A percentile compares a stretch with the other conserved stretches of the same genome.
phyloP scores from a whole-genome alignment of 2,888 invertebrate species.

The Drosophila merina region DNA sequence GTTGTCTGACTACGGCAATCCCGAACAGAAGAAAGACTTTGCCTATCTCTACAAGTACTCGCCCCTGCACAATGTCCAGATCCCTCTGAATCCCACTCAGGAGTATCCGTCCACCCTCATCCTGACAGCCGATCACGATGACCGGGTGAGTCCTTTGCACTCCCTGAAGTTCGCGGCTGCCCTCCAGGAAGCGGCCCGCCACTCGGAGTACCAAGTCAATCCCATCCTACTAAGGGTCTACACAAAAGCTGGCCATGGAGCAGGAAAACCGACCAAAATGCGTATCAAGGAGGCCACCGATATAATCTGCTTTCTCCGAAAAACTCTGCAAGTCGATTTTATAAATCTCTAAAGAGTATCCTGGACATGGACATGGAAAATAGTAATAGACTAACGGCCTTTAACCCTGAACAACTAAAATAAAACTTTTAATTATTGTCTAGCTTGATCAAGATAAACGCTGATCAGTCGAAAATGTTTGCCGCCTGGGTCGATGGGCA shows the following conservation, averaged over 20 bases:
- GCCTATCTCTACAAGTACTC: slow-evolving; percentile 93
- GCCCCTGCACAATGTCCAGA: slow-evolving; percentile 95
- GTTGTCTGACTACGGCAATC: slow-evolving; percentile 97
- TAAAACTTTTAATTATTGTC: not conserved
- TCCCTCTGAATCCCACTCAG: slow-evolving; percentile 85
- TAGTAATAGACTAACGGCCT: too few species aligned
- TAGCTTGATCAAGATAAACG: not conserved
- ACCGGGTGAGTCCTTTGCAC: slow-evolving; percentile 98
- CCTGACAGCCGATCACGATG: slow-evolving; percentile 99
- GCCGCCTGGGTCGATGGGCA: not conserved
- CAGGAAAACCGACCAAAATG: slow-evolving; percentile 98
- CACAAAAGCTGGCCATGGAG: slow-evolving; percentile 98
- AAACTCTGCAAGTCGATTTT: slow-evolving; percentile 79
- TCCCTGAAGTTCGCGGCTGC: slow-evolving; percentile 97
- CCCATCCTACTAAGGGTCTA: slow-evolving; percentile 96
- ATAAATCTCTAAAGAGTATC: slow-evolving; percentile 68
- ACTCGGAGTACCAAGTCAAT: slow-evolving; percentile 88
- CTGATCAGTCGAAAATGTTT: not conserved
- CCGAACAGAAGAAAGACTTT: slow-evolving; percentile 94
- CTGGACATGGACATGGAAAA: too few species aligned
- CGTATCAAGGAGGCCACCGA: slow-evolving; percentile 97
- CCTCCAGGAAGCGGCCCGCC: slow-evolving; percentile 90
- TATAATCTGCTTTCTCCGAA: slow-evolving; percentile 86
- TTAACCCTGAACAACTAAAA: too few species aligned
- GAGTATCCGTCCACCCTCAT: slow-evolving; percentile 97